phyloP scores from a whole-genome alignment of 2,113 vertebrate species.

The Helogale parvula region DNA sequence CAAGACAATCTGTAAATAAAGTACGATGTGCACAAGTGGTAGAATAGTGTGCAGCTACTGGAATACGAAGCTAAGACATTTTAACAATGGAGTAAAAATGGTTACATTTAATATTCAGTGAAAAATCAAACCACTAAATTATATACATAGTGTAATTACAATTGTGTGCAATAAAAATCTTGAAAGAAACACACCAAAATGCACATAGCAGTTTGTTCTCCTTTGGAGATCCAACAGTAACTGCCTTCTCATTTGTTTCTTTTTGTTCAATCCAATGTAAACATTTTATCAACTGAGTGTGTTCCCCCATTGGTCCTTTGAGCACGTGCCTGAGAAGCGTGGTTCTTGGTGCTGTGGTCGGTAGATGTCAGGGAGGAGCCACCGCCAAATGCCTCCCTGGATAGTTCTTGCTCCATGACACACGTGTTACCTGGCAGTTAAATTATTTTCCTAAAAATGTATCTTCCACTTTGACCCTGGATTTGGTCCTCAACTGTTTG shows the following conservation, averaged over 20 bases:
- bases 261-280: neutral
- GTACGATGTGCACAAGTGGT: neutral
- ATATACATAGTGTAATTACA: neutral
- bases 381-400: neutral
- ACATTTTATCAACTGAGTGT: neutral
- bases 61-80: neutral
- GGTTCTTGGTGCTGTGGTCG: neutral
- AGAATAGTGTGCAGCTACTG: neutral
- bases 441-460: neutral
- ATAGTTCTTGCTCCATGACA: neutral
- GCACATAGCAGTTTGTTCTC: neutral
- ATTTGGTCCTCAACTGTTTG: neutral
- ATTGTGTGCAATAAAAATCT: neutral
- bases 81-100: neutral
- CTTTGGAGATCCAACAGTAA: neutral
- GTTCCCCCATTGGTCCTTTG: neutral
- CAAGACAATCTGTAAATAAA: neutral
- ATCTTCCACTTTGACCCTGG: neutral
- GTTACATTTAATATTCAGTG: neutral
- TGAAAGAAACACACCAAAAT: neutral
- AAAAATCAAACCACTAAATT: slow-evolving; percentile 3
- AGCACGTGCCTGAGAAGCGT: neutral
- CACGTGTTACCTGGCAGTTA: neutral
- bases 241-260: neutral
- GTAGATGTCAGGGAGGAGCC: neutral